A percentile compares a stretch with the other conserved stretches of the same genome.
Conservation (phyloP, 1,140 invertebrate genomes). For the Drosophila melanica region DNA sequence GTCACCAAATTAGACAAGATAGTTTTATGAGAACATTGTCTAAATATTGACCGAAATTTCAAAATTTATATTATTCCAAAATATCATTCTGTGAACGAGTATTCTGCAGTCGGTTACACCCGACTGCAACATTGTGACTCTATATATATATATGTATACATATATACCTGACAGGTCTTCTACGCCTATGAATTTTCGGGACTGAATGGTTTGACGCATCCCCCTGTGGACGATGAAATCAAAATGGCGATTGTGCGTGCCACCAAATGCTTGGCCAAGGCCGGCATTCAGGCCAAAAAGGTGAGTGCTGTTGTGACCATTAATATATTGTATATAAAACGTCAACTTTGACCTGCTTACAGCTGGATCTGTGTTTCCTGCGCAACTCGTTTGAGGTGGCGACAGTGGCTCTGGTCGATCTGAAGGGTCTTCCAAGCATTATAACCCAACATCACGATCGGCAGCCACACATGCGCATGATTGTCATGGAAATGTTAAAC, state of each 20-base stretch:
- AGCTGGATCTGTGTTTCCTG: slow-evolving; percentile 62
- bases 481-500: slow-evolving; percentile 62
- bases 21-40: too few species aligned
- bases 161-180: slow-evolving; percentile 81
- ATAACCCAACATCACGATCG: slow-evolving; percentile 59
- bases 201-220: slow-evolving; percentile 88
- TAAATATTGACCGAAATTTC: too few species aligned
- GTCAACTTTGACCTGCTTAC: not conserved
- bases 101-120: not conserved
- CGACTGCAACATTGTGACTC: not conserved
- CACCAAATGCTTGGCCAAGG: slow-evolving; percentile 56
- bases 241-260: slow-evolving; percentile 54
- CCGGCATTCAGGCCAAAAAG: slow-evolving; percentile 49
- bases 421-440: slow-evolving; percentile 74
- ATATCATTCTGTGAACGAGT: not conserved
- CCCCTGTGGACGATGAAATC: slow-evolving; percentile 74
- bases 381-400: slow-evolving; percentile 59
- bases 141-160: not conserved
- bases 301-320: slow-evolving; percentile 51
- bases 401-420: slow-evolving; percentile 47
- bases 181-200: slow-evolving; percentile 87
- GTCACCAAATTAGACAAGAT: too few species aligned
- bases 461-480: slow-evolving; percentile 42
- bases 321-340: not conserved
- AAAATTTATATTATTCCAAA: too few species aligned